Conservation (phyloP, 2,888 invertebrate genomes). For the Anthophora plumipes region DNA sequence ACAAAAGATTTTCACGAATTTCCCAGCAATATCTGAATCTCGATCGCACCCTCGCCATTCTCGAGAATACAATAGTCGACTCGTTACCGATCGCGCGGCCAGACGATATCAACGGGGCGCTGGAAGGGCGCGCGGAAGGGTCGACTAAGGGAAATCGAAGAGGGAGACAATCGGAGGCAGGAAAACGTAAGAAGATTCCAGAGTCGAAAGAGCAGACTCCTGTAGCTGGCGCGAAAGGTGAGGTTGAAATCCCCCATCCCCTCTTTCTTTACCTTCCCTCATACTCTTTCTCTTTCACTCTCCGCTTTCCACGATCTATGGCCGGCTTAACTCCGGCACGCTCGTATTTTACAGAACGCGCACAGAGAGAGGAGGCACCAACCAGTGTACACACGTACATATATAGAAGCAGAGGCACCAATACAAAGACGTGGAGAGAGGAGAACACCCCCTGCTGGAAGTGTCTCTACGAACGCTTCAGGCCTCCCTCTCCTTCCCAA, state of each 20-base stretch:
- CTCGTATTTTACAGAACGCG: constrained; percentile 76
- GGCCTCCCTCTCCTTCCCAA: background rate
- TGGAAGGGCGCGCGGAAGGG: background rate
- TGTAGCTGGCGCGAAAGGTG: constrained; percentile 70
- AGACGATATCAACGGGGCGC: background rate
- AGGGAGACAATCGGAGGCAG: constrained; percentile 58
- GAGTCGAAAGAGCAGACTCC: constrained; percentile 77
- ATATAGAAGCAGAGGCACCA: background rate
- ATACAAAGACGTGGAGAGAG: constrained; percentile 8
- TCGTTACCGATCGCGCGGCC: constrained; percentile 30
- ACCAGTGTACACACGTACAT: constrained; percentile 10
- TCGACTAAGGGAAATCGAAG: constrained; percentile 11
- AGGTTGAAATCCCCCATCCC: constrained; percentile 56
- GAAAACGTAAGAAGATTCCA: constrained; percentile 76
- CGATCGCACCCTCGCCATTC: background rate
- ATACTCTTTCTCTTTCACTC: constrained; percentile 64
- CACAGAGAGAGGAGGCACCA: background rate
- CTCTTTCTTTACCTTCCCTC: constrained; percentile 21
- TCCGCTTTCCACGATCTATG: constrained; percentile 79
- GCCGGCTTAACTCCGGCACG: constrained; percentile 78
- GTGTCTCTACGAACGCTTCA: constrained; percentile 43
- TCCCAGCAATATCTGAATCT: background rate
- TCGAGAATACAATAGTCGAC: constrained; percentile 23
- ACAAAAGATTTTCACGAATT: constrained; percentile 1
- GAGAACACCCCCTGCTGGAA: constrained; percentile 37